Evolutionary conservation across 2,888 invertebrate genomes (phyloP), one percentile per base, ranked within the genome.

Genomic region (Adelognathus sp.): DNA sequence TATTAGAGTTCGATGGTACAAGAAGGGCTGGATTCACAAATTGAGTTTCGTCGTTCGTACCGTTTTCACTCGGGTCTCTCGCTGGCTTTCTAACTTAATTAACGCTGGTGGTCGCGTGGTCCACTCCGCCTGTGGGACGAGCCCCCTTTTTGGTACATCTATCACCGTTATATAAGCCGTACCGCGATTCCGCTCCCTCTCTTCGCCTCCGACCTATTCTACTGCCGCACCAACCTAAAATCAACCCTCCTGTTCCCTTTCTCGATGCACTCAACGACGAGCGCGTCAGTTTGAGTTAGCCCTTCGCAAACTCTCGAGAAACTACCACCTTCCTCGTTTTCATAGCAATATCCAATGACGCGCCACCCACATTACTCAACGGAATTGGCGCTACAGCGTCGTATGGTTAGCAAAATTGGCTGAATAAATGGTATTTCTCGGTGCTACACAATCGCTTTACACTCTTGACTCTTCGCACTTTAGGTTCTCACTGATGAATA

Each of bases 101-200:
- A 79, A 79, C 75, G 75, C 74, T 66, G 75, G 79, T 66, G 74
- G 79, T 79, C 74, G n/a, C n/a, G 70, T 75, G 75, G 74, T 71
- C 79, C 79, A 79, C 75, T 75, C 71, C 56, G 67, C 36, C 52
- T 36, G 46, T 31, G 54, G 61, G 66, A 58, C 44, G 46, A 41
- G 44, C 39, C 63, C 41, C 18, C 54, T 75, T 79, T 79, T 79
- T 74, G 66, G 66, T 71, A 61, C 61, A 61, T 61, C 61, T 52
- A 50, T 21, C 70, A 46, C 58, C 24, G 27, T 58, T 24, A n/a
- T 21, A 24, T 24, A 18, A 18, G 46, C 46, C 27, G n/a, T n/a
- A 21, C 58, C 27, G 46, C 46, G 61, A 71, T 54, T 24, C 61
- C 67, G 46, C 46, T 24, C 21, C 46, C 46, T 11, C 66, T 31